Evolutionary conservation across 2,797 vertebrate genomes (phyloP), one percentile per base, ranked within the genome.

Genomic region (Zenarchopterus dispar): DNA sequence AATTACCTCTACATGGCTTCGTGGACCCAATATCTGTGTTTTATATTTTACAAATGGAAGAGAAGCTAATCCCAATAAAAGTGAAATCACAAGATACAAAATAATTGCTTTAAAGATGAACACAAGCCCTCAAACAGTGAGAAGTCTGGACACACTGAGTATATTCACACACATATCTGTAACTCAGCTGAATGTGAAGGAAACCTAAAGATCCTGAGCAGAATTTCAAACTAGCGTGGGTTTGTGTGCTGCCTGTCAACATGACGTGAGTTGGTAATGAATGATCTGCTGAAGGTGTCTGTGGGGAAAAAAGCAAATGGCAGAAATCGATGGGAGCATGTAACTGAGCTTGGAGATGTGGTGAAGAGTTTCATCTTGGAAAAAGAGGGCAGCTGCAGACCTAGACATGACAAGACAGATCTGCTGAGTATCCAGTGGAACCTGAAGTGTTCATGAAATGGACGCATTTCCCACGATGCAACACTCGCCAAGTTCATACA

Each of bases 401-500:
- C 5, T 56, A 22, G 47, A 62, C 26, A 2, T 11, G 16, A 36
- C 11, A 2, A 46, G 11, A 6, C 15, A 28, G 49, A 5, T 44
- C 42, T 46, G 21, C 10, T 50, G 39, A 36, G 36, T 3, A 21
- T 44, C 53, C 1, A 6, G 8, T 18, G 42, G 47, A 59, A n/a
- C 60, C 53, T 22, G 45, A 42, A 4, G 33, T 36, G 64, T 73
- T 51, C 60, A 82, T 80, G 80, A 75, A 41, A 75, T 56, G 5
- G 28, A 65, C 51, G 13, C 64, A 24, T 44, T 56, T 36, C 70
- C 81, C 67, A 68, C 49, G 22, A 22, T 5, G 2, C 59, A 62
- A 68, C 67, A 45, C 68, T 62, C 31, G 64, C 65, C 67, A 17
- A 59, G 69, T 83, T 81, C 77, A 57, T 54, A 3, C 21, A 2